Conservation (phyloP, 2,797 vertebrate species). For the Remorina albescens region DNA sequence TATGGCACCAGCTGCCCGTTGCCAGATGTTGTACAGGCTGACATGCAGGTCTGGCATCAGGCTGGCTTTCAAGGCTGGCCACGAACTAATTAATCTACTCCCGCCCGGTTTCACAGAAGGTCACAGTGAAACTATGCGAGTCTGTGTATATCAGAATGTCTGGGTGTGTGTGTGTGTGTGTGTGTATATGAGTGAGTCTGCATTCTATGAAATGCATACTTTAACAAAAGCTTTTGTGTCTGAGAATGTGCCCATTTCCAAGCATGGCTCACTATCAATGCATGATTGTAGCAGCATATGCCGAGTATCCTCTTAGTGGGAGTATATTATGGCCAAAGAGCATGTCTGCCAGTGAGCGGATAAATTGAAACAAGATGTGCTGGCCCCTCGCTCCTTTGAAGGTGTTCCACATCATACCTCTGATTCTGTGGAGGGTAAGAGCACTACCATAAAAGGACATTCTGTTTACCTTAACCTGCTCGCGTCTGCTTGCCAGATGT, state of each 20-base stretch:
- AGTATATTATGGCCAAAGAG: constrained; percentile 77
- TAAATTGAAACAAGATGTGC: constrained; percentile 87
- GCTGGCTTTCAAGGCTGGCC: constrained; percentile 71
- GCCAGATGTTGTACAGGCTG: constrained; percentile 85
- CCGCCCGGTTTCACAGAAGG: constrained; percentile 76
- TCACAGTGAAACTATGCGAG: constrained; percentile 68
- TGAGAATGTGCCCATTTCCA: constrained; percentile 47
- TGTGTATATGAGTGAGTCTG: constrained; percentile 40
- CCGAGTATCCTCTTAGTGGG: constrained; percentile 73
- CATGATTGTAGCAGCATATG: constrained; percentile 49
- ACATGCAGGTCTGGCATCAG: constrained; percentile 78
- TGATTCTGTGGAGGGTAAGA: constrained; percentile 78
- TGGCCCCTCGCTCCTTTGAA: constrained; percentile 83
- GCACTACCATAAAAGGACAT: constrained; percentile 84
- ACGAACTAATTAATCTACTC: constrained; percentile 82
- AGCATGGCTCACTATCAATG: constrained; percentile 40
- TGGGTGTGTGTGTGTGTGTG: constrained; percentile 35
- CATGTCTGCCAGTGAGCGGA: constrained; percentile 78
- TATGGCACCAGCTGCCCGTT: constrained; percentile 85
- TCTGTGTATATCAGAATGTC: constrained; percentile 57
- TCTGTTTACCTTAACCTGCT: constrained; percentile 88
- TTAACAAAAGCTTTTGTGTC: constrained; percentile 48
- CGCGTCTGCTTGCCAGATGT: constrained; percentile 86
- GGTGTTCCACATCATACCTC: constrained; percentile 86
- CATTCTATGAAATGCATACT: constrained; percentile 23